phyloP scores from a whole-genome alignment of 1,140 invertebrate species.

The Penaeus chinensis region DNA sequence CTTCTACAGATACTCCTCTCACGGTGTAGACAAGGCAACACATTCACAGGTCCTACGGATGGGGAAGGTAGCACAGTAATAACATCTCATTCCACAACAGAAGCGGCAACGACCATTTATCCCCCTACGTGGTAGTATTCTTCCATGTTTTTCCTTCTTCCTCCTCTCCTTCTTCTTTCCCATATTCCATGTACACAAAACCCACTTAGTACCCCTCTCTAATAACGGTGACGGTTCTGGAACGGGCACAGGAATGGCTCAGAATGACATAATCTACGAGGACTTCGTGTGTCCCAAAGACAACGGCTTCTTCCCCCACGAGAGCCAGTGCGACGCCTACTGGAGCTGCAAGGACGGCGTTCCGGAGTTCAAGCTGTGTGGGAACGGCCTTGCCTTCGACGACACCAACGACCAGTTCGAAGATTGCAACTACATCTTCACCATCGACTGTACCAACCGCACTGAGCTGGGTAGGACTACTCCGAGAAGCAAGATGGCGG shows the following conservation, averaged over 20 bases:
- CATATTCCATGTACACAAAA: not conserved
- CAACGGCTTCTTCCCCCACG: slow-evolving; percentile 91
- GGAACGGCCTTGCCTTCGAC: slow-evolving; percentile 93
- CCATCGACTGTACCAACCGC: slow-evolving; percentile 93
- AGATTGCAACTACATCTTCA: slow-evolving; percentile 95
- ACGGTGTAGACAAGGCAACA: too few relatives aligned
- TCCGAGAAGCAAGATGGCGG: not conserved
- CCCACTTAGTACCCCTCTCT: not conserved
- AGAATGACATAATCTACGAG: slow-evolving; percentile 26
- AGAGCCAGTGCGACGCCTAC: slow-evolving; percentile 91
- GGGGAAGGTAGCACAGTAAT: too few relatives aligned
- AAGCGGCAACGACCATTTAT: not conserved
- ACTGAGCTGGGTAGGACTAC: slow-evolving; percentile 63
- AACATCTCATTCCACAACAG: not conserved
- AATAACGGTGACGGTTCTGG: not conserved
- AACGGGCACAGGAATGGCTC: slow-evolving; percentile 40
- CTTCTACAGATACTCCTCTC: too few relatives aligned
- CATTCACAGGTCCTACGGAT: too few relatives aligned
- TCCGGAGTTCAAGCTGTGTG: slow-evolving; percentile 90
- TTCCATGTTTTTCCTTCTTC: not conserved
- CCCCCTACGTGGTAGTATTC: not conserved
- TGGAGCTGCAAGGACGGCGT: slow-evolving; percentile 93
- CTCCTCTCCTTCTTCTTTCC: not conserved
- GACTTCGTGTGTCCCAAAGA: slow-evolving; percentile 84
- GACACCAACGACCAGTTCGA: slow-evolving; percentile 87